phyloP scores from a whole-genome alignment of 2,797 vertebrate genomes.

The Orestias chungarensis region DNA sequence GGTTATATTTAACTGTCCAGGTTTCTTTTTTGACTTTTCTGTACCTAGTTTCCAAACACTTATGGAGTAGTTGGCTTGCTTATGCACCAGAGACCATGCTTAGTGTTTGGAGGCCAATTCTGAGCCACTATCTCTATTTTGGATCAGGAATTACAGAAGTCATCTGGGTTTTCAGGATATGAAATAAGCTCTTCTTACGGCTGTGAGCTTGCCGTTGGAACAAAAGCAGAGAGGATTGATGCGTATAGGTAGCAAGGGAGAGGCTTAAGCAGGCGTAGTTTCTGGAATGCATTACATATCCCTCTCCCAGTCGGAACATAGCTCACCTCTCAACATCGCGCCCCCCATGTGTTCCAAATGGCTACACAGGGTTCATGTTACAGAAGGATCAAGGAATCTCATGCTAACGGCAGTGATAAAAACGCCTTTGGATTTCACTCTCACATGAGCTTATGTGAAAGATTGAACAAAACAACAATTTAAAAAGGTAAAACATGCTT shows the following conservation, averaged over 20 bases:
- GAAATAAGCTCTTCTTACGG: constrained; percentile 69
- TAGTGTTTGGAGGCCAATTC: constrained; percentile 31
- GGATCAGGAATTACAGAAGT: constrained; percentile 55
- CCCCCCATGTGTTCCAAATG: constrained; percentile 75
- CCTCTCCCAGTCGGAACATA: constrained; percentile 74
- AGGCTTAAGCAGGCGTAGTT: constrained; percentile 65
- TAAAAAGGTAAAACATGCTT: not conserved
- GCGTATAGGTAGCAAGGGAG: constrained; percentile 78
- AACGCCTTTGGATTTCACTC: constrained; percentile 30
- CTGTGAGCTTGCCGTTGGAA: constrained; percentile 80
- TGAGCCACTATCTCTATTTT: constrained; percentile 15
- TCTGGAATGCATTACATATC: constrained; percentile 82
- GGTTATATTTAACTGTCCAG: constrained; percentile 23
- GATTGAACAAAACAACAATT: not conserved
- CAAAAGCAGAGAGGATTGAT: constrained; percentile 81
- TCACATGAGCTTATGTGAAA: constrained; percentile 6
- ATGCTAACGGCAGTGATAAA: constrained; percentile 65
- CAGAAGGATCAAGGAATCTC: constrained; percentile 73
- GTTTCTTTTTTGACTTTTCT: constrained; percentile 41
- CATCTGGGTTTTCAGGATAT: constrained; percentile 64
- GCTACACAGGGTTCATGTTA: constrained; percentile 71
- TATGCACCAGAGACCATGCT: constrained; percentile 43
- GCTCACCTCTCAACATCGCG: constrained; percentile 76
- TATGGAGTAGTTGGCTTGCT: constrained; percentile 36
- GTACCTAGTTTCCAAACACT: constrained; percentile 33